Base-by-base conservation (phyloP, 2,113 vertebrate genomes). In the Actinemys pallida region DNA sequence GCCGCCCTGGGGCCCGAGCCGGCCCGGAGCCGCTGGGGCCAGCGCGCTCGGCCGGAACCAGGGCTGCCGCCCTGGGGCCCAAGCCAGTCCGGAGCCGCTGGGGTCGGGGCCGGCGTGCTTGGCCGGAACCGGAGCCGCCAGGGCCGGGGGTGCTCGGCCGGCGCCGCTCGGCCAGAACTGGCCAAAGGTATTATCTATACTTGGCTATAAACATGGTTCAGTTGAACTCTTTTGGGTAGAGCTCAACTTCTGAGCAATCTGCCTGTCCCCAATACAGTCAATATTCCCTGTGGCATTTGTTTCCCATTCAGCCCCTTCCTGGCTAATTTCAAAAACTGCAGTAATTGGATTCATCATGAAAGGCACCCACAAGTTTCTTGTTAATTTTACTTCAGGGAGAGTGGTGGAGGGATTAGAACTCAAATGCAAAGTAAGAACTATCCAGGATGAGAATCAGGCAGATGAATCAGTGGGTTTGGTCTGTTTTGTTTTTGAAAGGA, bases 381-480 rank as follows among this genome's bases (percentile, higher is more conserved):
- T 93, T 96, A 87, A 95, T 94, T 59, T 93, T 88, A 85, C 89
- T 96, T 79, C 82, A 90, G 95, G 93, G 94, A 96, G 97, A 91
- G 95, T 84, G 95, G 95, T 95, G 96, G 97, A 92, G 96, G 94
- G 91, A 31, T 86, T 90, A 76, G 59, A 90, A 79, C 1, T 5
- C 89, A 92, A 93, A 86, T 16, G 83, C 25, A 84, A 95, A 97
- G 88, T 39, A 86, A 78, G 10, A 94, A 87, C 83, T 95, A 92
- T 91, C 90, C 89, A 62, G 76, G 69, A 56, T 0, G 1, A 92
- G 62, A 95, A 97, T 97, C 92, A 97, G 96, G 90, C 94, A 89
- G 80, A 87, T 86, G 97, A 96, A 95, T 91, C 57, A 85, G 92
- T 0, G 0, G 86, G 84, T 93, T 97, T 91, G 83, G 88, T 82